Percentiles rank a stretch among this genome's conserved stretches.
Conservation (phyloP, 1,140 invertebrate genomes). For the Microplitis demolitor region DNA sequence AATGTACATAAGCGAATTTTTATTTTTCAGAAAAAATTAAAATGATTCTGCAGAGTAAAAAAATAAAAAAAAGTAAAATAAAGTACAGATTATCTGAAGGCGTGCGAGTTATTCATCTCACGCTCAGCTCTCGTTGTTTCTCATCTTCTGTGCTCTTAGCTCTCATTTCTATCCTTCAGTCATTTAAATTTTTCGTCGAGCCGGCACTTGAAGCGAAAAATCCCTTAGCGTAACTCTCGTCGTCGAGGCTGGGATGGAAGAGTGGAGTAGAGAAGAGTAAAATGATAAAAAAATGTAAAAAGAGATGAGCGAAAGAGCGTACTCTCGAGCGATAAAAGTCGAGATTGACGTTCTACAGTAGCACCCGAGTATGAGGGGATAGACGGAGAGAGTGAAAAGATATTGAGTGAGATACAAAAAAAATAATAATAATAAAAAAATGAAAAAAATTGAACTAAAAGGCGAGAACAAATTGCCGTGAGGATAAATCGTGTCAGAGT, state of each 20-base stretch:
- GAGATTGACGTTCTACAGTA: not conserved
- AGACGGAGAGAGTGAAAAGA: too few species aligned
- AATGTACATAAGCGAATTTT: too few species aligned
- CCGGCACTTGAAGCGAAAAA: not conserved
- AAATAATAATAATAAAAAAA: too few species aligned
- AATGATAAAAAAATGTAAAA: too few species aligned
- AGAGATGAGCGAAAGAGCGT: not conserved
- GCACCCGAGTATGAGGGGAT: too few species aligned
- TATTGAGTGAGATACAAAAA: too few species aligned
- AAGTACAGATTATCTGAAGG: not conserved
- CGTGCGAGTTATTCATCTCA: not conserved
- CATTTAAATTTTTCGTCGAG: not conserved
- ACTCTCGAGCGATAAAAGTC: slow-evolving; percentile 1
- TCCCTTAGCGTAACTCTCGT: not conserved
- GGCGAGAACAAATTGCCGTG: slow-evolving; percentile 8
- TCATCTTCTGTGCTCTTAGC: not conserved
- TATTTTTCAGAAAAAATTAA: too few species aligned
- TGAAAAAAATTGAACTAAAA: too few species aligned
- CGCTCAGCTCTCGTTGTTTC: not conserved
- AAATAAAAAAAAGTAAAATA: too few species aligned
- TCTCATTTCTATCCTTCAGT: not conserved
- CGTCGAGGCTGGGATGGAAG: too few species aligned
- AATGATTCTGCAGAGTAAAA: too few species aligned
- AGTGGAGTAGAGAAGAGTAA: too few species aligned
- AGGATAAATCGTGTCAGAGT: not conserved